Percentiles rank a stretch among this genome's conserved stretches.
phyloP scores from a whole-genome alignment of 2,113 vertebrate genomes.

The Lagopus leucura region DNA sequence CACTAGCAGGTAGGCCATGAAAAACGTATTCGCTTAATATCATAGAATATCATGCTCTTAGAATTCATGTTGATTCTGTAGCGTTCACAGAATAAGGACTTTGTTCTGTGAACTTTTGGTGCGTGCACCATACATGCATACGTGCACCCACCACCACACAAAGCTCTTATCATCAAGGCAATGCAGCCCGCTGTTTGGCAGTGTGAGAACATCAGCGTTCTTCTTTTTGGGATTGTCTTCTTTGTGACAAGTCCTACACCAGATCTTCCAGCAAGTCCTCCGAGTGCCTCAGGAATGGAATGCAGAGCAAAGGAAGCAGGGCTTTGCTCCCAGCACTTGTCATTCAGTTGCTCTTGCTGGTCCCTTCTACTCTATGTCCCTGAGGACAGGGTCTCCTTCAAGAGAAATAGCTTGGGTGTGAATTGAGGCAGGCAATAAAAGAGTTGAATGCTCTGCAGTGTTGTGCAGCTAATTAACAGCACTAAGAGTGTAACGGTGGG shows the following conservation, averaged over 20 bases:
- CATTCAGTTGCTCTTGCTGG: constrained; percentile 17
- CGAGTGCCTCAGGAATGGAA: neutral
- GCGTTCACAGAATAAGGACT: neutral
- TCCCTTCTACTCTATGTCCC: neutral
- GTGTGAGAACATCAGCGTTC: neutral
- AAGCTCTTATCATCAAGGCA: neutral
- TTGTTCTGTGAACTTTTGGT: neutral
- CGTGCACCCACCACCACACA: neutral
- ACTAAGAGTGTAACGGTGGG: constrained; percentile 4
- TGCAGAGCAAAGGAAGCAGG: neutral
- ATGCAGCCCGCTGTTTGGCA: neutral
- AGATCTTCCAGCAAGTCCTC: neutral
- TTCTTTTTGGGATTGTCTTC: neutral
- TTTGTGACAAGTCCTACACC: neutral
- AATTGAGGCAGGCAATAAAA: constrained; percentile 47
- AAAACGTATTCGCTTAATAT: constrained; percentile 72
- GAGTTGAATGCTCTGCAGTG: constrained; percentile 34
- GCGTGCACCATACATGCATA: neutral
- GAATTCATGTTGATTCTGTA: constrained; percentile 29
- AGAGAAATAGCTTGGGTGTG: constrained; percentile 22
- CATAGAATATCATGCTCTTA: constrained; percentile 40
- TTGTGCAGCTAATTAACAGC: constrained; percentile 45
- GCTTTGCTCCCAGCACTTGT: neutral
- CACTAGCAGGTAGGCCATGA: constrained; percentile 78
- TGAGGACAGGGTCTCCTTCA: neutral